Conservation (phyloP, 1,140 invertebrate species). For the Andricus grossulariae region DNA sequence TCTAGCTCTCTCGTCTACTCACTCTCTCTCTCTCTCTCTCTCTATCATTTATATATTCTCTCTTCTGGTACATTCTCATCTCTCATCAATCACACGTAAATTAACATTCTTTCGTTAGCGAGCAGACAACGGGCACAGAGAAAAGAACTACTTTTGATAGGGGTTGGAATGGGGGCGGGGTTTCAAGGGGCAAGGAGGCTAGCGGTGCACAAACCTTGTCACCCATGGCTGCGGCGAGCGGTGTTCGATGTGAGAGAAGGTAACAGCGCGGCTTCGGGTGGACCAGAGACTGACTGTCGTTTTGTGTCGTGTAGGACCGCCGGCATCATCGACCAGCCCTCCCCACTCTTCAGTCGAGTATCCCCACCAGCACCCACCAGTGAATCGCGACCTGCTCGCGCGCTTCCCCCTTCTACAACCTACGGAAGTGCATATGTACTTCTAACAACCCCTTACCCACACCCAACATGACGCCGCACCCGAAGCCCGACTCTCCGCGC, state of each 20-base stretch:
- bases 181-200: constrained; percentile 30
- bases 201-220: constrained; percentile 70
- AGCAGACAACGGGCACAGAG: too few relatives aligned
- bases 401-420: constrained; percentile 18
- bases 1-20: constrained; percentile 40
- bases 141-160: too few relatives aligned
- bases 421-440: constrained; percentile 18
- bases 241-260: constrained; percentile 67
- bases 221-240: constrained; percentile 72
- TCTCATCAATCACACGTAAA: constrained; percentile 31
- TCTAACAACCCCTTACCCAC: constrained; percentile 10
- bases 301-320: constrained; percentile 67
- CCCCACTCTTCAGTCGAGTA: constrained; percentile 46
- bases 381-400: constrained; percentile 36
- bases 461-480: constrained; percentile 11
- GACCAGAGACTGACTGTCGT: constrained; percentile 72
- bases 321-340: constrained; percentile 74
- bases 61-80: constrained; percentile 55
- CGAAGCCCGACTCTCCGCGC: constrained; percentile 20
- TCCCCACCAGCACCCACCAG: constrained; percentile 28
- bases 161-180: constrained; percentile 3
- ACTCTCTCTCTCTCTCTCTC: constrained; percentile 27
- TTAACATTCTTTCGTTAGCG: not conserved
- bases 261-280: constrained; percentile 69
- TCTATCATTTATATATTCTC: constrained; percentile 34